A percentile compares a stretch with the other conserved stretches of the same genome.
These are phyloP conservation scores for Lagodon rhomboides DNA, from an alignment of 2,797 vertebrate genomes.

Conservation along the genomic window DNA sequence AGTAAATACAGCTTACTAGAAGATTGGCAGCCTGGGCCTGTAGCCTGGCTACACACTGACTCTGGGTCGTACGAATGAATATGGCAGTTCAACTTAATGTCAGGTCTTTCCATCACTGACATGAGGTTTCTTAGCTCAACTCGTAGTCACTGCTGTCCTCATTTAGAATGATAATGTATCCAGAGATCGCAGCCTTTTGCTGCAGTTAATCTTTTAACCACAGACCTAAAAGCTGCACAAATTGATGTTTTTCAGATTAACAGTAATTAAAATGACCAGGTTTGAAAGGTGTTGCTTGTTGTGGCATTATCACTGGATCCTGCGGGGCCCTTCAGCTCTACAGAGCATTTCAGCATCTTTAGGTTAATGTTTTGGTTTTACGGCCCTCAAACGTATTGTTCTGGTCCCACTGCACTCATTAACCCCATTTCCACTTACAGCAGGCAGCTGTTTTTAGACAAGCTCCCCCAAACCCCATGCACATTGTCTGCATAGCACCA, in stretches of 20 bases:
- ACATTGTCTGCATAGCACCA: background rate
- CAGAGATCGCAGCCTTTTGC: background rate
- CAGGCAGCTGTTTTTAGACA: background rate
- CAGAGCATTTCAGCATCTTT: background rate
- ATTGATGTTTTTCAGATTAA: background rate
- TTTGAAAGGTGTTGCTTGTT: background rate
- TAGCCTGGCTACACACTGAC: background rate
- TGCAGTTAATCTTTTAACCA: background rate
- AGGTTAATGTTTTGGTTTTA: background rate
- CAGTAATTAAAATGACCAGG: background rate
- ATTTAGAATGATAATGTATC: background rate
- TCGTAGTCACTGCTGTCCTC: background rate
- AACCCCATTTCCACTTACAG: background rate
- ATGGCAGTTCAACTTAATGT: background rate
- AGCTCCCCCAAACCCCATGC: background rate
- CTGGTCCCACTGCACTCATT: accelerated
- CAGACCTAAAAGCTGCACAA: background rate
- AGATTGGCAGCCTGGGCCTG: too few relatives aligned
- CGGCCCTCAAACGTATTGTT: background rate
- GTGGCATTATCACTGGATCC: background rate
- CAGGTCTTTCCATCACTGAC: background rate
- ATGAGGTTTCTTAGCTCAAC: background rate
- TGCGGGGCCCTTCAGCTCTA: background rate
- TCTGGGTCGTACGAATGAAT: too few relatives aligned
- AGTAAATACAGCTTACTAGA: background rate